Evolutionary conservation across 2,113 vertebrate genomes (phyloP), one percentile per base, ranked within the genome.

Genomic region (Todiramphus saurophagus): DNA sequence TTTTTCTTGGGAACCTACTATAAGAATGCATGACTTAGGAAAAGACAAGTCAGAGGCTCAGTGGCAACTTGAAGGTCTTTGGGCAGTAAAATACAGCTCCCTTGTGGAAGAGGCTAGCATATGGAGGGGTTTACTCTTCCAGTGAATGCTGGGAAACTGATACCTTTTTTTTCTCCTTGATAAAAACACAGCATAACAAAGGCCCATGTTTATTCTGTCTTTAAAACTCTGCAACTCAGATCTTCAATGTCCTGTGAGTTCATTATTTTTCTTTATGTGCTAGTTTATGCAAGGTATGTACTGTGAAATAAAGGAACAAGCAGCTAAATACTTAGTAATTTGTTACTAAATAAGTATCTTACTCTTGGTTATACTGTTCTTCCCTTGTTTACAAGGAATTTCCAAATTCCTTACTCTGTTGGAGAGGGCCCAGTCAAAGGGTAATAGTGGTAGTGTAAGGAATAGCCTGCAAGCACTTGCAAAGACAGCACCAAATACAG

Each of bases 271-370:
- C 35, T 39, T 60, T 46, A 16, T 14, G 5, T 41, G 13, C n/a
- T 76, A 37, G 4, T 16, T 94, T 58, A 7, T 9, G 5, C 16
- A 46, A 56, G 27, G 5, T n/a, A 24, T 0, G 0, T 46, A 13
- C 27, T 41, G 31, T 62, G 74, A 85, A 69, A 87, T 48, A 43
- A 8, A 64, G 37, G 13, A 67, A 60, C 13, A 18, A 51, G 14
- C 53, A 62, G 37, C 19, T 78, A 63, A 87, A 46, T 27, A 18
- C 25, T 55, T 30, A 21, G 13, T 39, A 35, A 70, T 46, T 55
- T 88, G 2, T 76, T 59, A n/a, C 8, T 43, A 16, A 37, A 9
- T 28, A 56, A n/a, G 16, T 53, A 13, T 44, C 7, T 64, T 4
- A 11, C 23, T 75, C 30, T 62, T 81, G 10, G 4, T 51, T 39